Evolutionary conservation across 2,113 vertebrate genomes (phyloP), one percentile per base, ranked within the genome.

Genomic region (Eidolon helvum): DNA sequence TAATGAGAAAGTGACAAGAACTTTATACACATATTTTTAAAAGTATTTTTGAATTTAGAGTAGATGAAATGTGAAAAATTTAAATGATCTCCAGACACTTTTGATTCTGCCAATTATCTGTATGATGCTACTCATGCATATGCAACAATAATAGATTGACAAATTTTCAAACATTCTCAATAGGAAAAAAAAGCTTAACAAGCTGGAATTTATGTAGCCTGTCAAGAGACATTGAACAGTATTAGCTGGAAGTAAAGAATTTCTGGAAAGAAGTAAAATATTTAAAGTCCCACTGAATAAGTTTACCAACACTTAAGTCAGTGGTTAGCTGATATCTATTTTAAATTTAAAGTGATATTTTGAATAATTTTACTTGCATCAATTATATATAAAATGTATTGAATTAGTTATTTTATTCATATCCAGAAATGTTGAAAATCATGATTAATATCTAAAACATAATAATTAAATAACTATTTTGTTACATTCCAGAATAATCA

Each of bases 331-430:
- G 33, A 75, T 59, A 50, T 33, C 45, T 35, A 40, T 72, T 69
- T 75, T 87, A 4, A 94, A 87, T 69, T 66, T 82, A 82, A 78
- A 90, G 19, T 66, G 21, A 61, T 75, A 75, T 59, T 74, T 85
- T 40, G 40, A 72, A 97, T 97, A 77, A 40, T 92, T 93, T 96
- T 84, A 93, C 43, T 80, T 82, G 18, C 2, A 61, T 74, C 10
- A 79, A 57, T 79, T 66, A 50, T 7, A 71, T 11, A 26, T 30
- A 77, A 57, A 80, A 72, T 59, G 10, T 35, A 48, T 24, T 79
- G 9, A 63, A n/a, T 35, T 48, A 45, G 2, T 53, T 82, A 65
- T 94, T 87, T 66, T 80, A 14, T 59, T 90, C 45, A 72, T 5
- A 55, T 30, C 89, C 50, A 92, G 55, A 79, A 63, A 16, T 7